A percentile compares a stretch with the other conserved stretches of the same genome.
Evolutionary conservation across 1,140 invertebrate genomes (phyloP).

Genomic region (Drosophila elegans): DNA sequence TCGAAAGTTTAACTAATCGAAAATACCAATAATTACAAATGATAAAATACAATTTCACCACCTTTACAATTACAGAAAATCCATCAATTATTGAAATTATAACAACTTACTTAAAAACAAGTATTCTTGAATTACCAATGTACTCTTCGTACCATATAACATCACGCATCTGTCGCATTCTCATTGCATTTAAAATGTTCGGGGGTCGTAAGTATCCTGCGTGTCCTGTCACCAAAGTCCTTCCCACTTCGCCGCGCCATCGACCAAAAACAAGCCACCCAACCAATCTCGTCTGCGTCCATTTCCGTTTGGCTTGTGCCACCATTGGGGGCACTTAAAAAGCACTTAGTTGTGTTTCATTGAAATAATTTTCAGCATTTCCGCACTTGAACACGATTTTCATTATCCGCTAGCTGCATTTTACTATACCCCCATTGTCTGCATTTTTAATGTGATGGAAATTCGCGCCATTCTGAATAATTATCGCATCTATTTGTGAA

Average conservation of each 20-base stretch:
- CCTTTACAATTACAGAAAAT: too few relatives aligned
- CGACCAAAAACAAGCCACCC: neutral
- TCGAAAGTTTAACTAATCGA: too few relatives aligned
- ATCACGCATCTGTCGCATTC: conserved; percentile 18
- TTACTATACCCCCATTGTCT: conserved; percentile 72
- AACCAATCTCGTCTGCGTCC: conserved; percentile 19
- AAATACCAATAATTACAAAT: too few relatives aligned
- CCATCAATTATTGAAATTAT: neutral
- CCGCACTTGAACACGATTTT: conserved; percentile 65
- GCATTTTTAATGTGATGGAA: conserved; percentile 79
- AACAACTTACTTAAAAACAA: neutral
- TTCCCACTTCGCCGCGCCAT: too few relatives aligned
- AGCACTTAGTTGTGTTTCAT: conserved; percentile 73
- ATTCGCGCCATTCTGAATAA: conserved; percentile 72
- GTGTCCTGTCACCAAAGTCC: conserved; percentile 7
- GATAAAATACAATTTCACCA: too few relatives aligned
- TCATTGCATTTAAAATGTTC: conserved; percentile 9
- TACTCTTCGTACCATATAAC: too few relatives aligned
- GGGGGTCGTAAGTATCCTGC: conserved; percentile 1
- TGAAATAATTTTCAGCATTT: conserved; percentile 80
- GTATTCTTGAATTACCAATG: too few relatives aligned
- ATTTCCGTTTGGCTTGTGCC: conserved; percentile 31
- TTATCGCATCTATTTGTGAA: conserved; percentile 74
- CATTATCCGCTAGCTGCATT: conserved; percentile 66
- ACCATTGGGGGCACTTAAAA: conserved; percentile 58